phyloP scores from a whole-genome alignment of 37 sponge, comb jelly and placozoan genomes.

The Spongia lamella region DNA sequence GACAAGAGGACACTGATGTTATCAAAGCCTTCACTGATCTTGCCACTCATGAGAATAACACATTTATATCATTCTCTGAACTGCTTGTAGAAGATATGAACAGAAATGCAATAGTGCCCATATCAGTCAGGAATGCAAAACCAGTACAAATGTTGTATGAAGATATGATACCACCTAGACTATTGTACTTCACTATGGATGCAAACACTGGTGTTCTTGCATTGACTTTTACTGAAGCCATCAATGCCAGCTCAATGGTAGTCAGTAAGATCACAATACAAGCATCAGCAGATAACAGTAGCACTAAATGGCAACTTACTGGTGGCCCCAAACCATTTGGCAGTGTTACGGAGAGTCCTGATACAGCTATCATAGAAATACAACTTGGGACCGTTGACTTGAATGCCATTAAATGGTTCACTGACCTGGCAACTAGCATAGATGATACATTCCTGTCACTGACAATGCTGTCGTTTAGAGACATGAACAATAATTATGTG shows the following conservation, averaged over 20 bases:
- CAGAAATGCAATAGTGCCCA: conserved; percentile 59
- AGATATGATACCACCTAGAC: conserved; percentile 55
- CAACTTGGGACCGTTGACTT: conserved; percentile 60
- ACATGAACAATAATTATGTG: conserved; percentile 75
- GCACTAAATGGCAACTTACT: conserved; percentile 38
- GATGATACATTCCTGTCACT: conserved; percentile 67
- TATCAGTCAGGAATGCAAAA: conserved; percentile 36
- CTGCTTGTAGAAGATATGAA: conserved; percentile 72
- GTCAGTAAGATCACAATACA: conserved; percentile 52
- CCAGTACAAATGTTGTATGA: conserved; percentile 35
- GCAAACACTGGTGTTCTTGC: conserved; percentile 50
- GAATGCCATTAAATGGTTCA: conserved; percentile 58
- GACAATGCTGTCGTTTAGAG: conserved; percentile 32
- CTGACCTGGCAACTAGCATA: conserved; percentile 52
- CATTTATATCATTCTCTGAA: conserved; percentile 64
- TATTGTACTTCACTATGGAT: conserved; percentile 67
- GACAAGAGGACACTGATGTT: conserved; percentile 67
- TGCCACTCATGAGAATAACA: conserved; percentile 69
- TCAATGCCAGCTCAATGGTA: conserved; percentile 72
- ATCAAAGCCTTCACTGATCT: conserved; percentile 77
- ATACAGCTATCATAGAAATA: conserved; percentile 63
- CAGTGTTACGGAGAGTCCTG: conserved; percentile 36
- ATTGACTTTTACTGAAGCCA: conserved; percentile 72
- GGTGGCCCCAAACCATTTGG: conserved; percentile 19
- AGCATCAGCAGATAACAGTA: conserved; percentile 3